Conservation (phyloP, 1,140 invertebrate genomes). For the Andricus grossulariae region DNA sequence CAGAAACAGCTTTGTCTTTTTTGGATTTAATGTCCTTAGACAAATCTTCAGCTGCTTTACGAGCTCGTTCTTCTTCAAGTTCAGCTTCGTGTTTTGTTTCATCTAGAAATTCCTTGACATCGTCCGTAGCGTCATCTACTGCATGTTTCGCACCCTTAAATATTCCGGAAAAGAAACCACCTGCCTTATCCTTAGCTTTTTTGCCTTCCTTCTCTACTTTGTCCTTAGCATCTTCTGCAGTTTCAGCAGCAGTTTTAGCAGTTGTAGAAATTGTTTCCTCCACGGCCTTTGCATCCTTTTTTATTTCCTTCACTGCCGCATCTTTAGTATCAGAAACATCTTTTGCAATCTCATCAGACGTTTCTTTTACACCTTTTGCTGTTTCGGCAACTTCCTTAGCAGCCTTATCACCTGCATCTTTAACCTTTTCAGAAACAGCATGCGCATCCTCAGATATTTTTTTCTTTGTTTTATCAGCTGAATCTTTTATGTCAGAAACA, state of each 20-base stretch:
- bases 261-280: not conserved
- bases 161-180: slow-evolving; percentile 35
- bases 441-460: slow-evolving; percentile 17
- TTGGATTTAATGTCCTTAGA: slow-evolving; percentile 19
- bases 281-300: slow-evolving; percentile 3
- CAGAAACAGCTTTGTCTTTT: slow-evolving; percentile 5
- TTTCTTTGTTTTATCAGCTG: not conserved
- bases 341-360: not conserved
- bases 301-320: slow-evolving; percentile 2
- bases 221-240: slow-evolving; percentile 26
- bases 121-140: slow-evolving; percentile 37
- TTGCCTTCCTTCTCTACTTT: slow-evolving; percentile 37
- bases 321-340: not conserved
- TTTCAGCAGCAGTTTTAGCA: not conserved
- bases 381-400: not conserved
- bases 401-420: slow-evolving; percentile 39
- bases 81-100: slow-evolving; percentile 35
- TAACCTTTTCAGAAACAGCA: not conserved
- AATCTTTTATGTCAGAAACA: not conserved
- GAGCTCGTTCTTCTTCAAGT: slow-evolving; percentile 43
- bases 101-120: slow-evolving; percentile 37
- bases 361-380: not conserved
- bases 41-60: slow-evolving; percentile 16
- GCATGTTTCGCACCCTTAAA: slow-evolving; percentile 41
- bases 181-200: slow-evolving; percentile 50